Base-by-base conservation (phyloP, 2,797 vertebrate genomes). In the Crax fasciolata region DNA sequence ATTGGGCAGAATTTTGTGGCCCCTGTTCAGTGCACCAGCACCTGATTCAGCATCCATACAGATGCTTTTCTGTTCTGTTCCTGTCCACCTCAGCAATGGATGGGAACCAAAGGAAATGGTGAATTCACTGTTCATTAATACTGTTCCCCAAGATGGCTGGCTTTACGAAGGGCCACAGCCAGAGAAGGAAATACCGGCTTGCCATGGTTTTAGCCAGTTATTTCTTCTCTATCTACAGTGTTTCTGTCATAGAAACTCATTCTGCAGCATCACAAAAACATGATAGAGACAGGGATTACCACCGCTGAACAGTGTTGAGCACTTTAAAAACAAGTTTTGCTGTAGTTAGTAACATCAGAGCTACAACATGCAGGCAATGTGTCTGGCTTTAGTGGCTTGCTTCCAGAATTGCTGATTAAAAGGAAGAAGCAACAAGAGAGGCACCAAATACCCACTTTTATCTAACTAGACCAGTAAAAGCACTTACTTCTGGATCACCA, bases 401-500 rank as follows among this genome's bases (percentile, higher is more conserved):
- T 94, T 96, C 87, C 74, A 79, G 87, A 94, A 89, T 32, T 95
- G 89, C 89, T 68, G 74, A 95, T 91, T 94, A 95, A 77, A 49
- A 72, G 71, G 74, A 95, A 94, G 93, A 88, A 94, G 74, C 79
- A 90, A 54, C 52, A 94, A 77, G 21, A 87, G 85, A 93, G 77
- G 74, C 91, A 96, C 77, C 82, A 94, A 91, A 94, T 35, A 71
- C 41, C 52, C 83, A 80, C 41, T 90, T 95, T 95, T 95, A 95
- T 91, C 96, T 94, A 68, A 73, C 21, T 44, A 91, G 74, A 44
- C 80, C 85, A 93, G 74, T 68, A 74, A 87, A 89, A 95, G 61
- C 87, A 79, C 89, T 90, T 82, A 84, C 71, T 87, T 82, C 91
- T 94, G 91, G 83, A 59, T 94, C 87, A 87, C 67, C 2, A 6